Percentiles rank a stretch among this genome's conserved stretches.
These are phyloP conservation scores for Drosophila yooni DNA, from an alignment of 2,888 invertebrate genomes.

Conservation along the genomic window DNA sequence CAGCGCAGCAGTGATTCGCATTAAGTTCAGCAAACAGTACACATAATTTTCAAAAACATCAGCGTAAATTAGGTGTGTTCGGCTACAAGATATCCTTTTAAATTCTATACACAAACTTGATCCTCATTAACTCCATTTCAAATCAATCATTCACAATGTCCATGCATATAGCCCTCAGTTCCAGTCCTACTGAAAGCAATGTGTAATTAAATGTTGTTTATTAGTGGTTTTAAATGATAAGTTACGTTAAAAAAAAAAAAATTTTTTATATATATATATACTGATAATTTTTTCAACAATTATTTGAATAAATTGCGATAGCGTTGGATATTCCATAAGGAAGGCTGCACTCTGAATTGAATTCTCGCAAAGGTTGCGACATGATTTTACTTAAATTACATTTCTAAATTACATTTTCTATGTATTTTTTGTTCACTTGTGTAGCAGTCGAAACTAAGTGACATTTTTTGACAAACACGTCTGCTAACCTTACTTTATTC, in stretches of 20 bases:
- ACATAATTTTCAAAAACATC: background rate
- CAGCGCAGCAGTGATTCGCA: background rate
- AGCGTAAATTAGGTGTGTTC: background rate
- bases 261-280: background rate
- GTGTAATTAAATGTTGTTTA: background rate
- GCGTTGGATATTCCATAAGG: background rate
- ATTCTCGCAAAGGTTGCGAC: background rate
- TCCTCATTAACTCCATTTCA: background rate
- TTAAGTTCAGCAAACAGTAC: constrained; percentile 7
- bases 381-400: background rate
- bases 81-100: background rate
- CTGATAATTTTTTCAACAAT: background rate
- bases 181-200: background rate
- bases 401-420: background rate
- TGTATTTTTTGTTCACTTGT: background rate
- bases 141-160: background rate
- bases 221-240: background rate
- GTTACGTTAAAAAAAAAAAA: background rate
- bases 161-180: too few species aligned
- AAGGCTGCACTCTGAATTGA: background rate
- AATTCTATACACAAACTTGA: background rate
- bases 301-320: background rate
- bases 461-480: background rate
- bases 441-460: background rate
- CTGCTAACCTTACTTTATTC: too few species aligned